Conservation (phyloP, 2,888 invertebrate genomes). For the Drosophila neotestacea region DNA sequence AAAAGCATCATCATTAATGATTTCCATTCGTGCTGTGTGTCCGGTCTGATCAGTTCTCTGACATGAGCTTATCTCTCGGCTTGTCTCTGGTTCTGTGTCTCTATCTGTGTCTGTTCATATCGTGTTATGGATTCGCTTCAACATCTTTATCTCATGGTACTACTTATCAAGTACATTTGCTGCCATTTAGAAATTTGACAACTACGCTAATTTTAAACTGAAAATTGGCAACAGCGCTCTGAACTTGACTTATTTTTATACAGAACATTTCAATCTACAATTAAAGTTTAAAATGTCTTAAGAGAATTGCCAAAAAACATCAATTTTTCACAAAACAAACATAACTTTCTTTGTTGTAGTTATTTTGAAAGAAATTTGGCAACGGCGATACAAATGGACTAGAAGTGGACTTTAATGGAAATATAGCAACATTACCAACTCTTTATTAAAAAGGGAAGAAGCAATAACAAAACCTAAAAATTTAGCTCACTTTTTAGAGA, state of each 20-base stretch:
- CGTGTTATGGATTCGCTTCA: background rate
- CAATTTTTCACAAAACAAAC: too few relatives aligned
- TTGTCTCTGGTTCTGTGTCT: background rate
- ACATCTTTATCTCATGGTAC: conserved; percentile 1
- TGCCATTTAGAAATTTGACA: background rate
- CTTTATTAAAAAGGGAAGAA: background rate
- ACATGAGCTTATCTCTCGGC: background rate
- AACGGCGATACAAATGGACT: background rate
- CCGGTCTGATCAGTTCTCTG: conserved; percentile 43
- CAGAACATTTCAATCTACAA: too few relatives aligned
- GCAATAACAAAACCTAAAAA: background rate
- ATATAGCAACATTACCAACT: background rate
- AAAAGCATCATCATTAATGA: conserved; percentile 56
- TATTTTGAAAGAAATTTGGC: background rate
- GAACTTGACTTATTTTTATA: too few relatives aligned
- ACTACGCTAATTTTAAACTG: background rate
- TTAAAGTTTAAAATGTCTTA: too few relatives aligned
- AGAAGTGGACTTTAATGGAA: background rate
- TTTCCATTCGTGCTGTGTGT: conserved; percentile 48
- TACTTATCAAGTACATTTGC: background rate
- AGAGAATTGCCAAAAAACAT: too few relatives aligned
- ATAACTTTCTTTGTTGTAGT: too few relatives aligned
- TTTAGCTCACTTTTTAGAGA: background rate
- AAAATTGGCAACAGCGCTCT: too few relatives aligned
- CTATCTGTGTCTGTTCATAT: background rate